Evolutionary conservation across 2,797 vertebrate species (phyloP), one percentile per base, ranked within the genome.

Genomic region (Apogon hyalosoma): DNA sequence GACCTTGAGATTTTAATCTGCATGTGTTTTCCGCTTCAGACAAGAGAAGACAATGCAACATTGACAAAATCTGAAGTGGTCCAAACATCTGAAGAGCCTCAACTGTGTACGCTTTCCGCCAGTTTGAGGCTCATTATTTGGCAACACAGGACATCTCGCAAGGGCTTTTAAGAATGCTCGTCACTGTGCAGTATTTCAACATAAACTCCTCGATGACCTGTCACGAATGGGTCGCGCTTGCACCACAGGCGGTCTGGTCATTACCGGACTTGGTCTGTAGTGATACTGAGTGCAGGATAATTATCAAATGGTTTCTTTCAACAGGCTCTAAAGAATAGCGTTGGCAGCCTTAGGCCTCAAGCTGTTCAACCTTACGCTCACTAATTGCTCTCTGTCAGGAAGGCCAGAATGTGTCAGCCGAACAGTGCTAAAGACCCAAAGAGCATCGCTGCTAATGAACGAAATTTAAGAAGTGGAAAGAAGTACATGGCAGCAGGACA

Each of bases 361-460:
- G 82, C 89, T 89, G 87, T 82, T 89, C 83, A 82, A 80, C 77
- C 81, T 85, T 78, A 80, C 61, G 63, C 65, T 82, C 61, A 6
- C 82, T 92, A 92, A 92, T 90, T 90, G 85, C 82, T 75, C 77
- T 80, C 79, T 77, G 83, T 86, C 82, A 90, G 66, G 46, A 73
- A 75, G 77, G 69, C 79, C 75, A 77, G 66, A 68, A 61, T 77
- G 65, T 80, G 82, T 88, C 84, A 69, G 73, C 63, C 78, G 54
- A 75, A 66, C 71, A 64, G 79, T 75, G 77, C 80, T 84, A 76
- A 86, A 78, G 73, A 61, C 74, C 77, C 72, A 69, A 65, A 18
- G 52, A 84, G 73, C 45, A 63, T 53, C 60, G 39, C 0, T 21
- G 47, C n/a, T 69, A 79, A 77, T 78, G 64, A 56, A 77, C 69